These are phyloP conservation scores for Odontomyia ornata DNA, from an alignment of 2,888 invertebrate genomes.

Conservation along the genomic window DNA sequence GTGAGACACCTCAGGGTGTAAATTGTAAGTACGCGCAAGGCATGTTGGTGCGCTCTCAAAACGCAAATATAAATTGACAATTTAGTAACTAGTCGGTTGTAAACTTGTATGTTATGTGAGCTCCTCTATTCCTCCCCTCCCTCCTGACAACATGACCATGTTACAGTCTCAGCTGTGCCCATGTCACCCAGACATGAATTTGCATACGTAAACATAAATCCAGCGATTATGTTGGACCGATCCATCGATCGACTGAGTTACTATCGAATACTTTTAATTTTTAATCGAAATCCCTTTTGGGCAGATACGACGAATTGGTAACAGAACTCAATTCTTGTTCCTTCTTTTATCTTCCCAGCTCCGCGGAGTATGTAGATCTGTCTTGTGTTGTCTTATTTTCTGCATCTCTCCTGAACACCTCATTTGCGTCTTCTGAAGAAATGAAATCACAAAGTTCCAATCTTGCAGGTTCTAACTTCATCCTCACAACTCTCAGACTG, in stretches of 20 bases:
- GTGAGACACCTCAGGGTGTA: conserved; percentile 7
- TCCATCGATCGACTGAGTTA: conserved; percentile 34
- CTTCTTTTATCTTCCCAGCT: neutral
- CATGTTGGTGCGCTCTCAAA: conserved; percentile 4
- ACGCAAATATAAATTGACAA: conserved; percentile 35
- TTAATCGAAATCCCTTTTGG: conserved; percentile 44
- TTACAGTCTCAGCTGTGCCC: neutral
- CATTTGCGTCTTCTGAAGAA: conserved; percentile 43
- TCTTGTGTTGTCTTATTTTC: neutral
- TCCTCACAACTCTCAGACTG: neutral
- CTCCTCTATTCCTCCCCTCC: neutral
- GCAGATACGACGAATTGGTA: conserved; percentile 41
- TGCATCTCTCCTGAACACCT: conserved; percentile 18
- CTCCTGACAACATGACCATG: neutral
- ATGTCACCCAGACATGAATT: conserved; percentile 40
- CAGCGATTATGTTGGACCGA: conserved; percentile 17
- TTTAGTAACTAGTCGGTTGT: conserved; percentile 21
- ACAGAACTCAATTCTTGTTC: conserved; percentile 10
- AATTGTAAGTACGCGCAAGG: neutral
- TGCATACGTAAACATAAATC: conserved; percentile 43
- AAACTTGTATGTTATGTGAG: neutral
- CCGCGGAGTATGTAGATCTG: neutral
- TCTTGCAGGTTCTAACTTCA: conserved; percentile 1
- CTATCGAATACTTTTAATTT: conserved; percentile 39
- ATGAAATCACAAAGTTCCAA: conserved; percentile 27